Evolutionary conservation across 1,140 invertebrate genomes (phyloP).

Genomic region (Drosophila mayri): DNA sequence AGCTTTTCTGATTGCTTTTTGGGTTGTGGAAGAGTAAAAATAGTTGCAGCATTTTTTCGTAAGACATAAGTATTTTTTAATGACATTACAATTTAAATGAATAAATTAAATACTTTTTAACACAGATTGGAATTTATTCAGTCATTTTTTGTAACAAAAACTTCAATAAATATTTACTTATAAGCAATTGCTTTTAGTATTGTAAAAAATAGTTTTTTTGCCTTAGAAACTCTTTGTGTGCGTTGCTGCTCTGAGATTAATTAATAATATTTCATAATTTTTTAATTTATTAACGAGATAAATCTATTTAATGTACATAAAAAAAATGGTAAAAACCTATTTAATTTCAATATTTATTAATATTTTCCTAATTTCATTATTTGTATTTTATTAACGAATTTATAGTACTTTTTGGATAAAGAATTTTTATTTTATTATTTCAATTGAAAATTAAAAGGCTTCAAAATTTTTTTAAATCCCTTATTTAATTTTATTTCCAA

Average conservation of each 20-base stretch:
- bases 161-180: neutral
- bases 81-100: neutral
- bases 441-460: too few species aligned
- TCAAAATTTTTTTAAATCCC: neutral
- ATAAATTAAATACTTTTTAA: neutral
- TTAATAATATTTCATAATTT: too few species aligned
- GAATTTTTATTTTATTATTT: neutral
- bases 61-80: neutral
- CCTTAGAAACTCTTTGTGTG: too few species aligned
- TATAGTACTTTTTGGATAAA: neutral
- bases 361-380: too few species aligned
- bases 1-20: neutral
- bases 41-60: neutral
- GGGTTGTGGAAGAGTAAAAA: neutral
- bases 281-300: too few species aligned
- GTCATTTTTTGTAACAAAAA: neutral
- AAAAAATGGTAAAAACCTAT: neutral
- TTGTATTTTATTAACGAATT: neutral
- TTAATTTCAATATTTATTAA: neutral
- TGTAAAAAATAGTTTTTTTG: too few species aligned
- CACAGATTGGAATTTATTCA: neutral
- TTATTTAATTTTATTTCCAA: neutral
- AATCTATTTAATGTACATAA: too few species aligned
- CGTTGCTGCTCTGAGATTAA: too few species aligned
- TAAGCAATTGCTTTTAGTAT: too few species aligned